A percentile compares a stretch with the other conserved stretches of the same genome.
These are phyloP conservation scores for Bombus haemorrhoidalis DNA, from an alignment of 1,140 invertebrate species.

Conservation along the genomic window DNA sequence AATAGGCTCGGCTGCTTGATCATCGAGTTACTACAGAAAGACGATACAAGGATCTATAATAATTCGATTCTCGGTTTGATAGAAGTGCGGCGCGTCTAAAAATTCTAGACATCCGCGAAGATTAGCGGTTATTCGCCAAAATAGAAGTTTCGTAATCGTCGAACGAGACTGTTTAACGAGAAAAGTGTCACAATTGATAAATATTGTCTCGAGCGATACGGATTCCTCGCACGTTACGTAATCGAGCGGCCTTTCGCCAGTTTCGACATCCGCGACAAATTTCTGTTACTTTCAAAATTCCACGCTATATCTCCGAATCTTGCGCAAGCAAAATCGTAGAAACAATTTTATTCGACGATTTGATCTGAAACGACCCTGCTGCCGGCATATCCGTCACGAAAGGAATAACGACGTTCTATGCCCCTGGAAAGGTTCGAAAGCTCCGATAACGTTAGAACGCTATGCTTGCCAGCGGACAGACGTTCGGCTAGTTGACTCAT, in stretches of 20 bases:
- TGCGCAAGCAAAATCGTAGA: not conserved
- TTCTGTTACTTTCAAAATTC: not conserved
- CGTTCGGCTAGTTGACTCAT: slow-evolving; percentile 29
- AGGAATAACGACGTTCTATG: not conserved
- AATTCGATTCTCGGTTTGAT: not conserved
- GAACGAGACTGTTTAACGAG: not conserved
- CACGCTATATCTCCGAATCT: not conserved
- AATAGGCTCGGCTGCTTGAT: not conserved
- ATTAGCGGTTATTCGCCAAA: too few relatives aligned
- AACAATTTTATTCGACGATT: slow-evolving; percentile 8
- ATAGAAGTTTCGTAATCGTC: not conserved
- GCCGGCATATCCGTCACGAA: not conserved
- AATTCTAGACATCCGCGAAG: too few relatives aligned
- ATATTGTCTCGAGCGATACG: too few relatives aligned
- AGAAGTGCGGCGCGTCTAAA: too few relatives aligned
- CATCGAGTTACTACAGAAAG: not conserved
- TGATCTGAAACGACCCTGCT: not conserved
- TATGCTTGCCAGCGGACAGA: not conserved
- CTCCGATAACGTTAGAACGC: not conserved
- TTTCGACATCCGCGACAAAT: not conserved
- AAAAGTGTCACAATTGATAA: not conserved
- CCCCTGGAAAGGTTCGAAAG: not conserved
- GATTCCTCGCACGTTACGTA: not conserved
- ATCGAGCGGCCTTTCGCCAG: not conserved
- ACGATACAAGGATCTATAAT: not conserved